Evolutionary conservation across 2,888 invertebrate species (phyloP), one percentile per base, ranked within the genome.

Genomic region (Globia sparganii): DNA sequence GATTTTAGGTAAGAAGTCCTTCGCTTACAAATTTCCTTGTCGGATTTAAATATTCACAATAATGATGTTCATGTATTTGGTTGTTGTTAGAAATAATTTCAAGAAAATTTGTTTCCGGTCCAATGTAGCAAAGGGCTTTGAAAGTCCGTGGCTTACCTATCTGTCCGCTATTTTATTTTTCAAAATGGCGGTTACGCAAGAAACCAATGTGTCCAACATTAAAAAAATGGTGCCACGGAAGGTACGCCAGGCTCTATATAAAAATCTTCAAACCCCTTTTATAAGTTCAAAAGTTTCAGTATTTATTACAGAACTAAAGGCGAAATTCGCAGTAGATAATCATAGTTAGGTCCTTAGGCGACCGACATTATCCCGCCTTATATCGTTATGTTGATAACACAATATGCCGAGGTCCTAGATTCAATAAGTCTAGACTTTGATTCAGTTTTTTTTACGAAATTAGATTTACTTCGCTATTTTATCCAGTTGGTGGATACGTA

Each of bases 351-450:
- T 66, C 56, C 61, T 65, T 37, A 70, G 43, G 46, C 28, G 62
- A 59, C 37, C n/a, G 34, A 61, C 25, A 78, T 85, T 75, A 82
- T 59, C 40, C 49, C 34, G 34, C 34, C 69, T 67, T 72, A 74
- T 72, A 21, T 72, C 75, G 62, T 70, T 75, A 66, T 40, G 40
- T 62, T 62, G 43, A 59, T 62, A 61, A 78, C 21, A 61, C 62
- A 73, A 73, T 72, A 73, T 66, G n/a, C 61, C 9, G 34, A 81
- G 70, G 70, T 34, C 56, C 31, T 56, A 81, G 72, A 87, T 81
- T 87, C 79, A 87, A 84, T 88, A 83, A 81, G 75, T 74, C 83
- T 77, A 87, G 83, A 84, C 81, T 76, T 62, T 81, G 75, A 77
- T 81, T 78, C 76, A 53, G 43, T 77, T 82, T 77, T 71, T 65